These are phyloP conservation scores for Hipparchia sbordonii DNA, from an alignment of 2,888 invertebrate genomes.

Conservation along the genomic window DNA sequence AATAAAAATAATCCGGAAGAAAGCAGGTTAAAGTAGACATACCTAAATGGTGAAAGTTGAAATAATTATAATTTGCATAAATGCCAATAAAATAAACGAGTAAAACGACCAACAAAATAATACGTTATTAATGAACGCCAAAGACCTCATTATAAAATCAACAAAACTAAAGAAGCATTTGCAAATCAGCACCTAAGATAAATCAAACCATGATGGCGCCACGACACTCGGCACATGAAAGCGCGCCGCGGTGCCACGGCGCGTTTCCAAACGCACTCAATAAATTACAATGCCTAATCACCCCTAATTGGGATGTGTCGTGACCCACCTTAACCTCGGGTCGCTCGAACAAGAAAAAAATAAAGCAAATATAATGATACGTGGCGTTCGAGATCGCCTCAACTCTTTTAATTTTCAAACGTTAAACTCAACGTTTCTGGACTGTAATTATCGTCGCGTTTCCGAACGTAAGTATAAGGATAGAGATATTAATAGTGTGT, in stretches of 20 bases:
- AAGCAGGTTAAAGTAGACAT: background rate
- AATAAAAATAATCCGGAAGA: background rate
- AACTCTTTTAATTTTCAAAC: constrained; percentile 76
- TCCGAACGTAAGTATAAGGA: constrained; percentile 78
- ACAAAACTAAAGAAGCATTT: constrained; percentile 54
- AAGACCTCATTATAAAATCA: constrained; percentile 23
- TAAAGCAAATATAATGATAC: constrained; percentile 81
- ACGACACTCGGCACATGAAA: constrained; percentile 57
- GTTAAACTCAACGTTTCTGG: constrained; percentile 63
- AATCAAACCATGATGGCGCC: constrained; percentile 67
- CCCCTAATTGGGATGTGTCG: constrained; percentile 80
- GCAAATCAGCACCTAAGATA: constrained; percentile 70
- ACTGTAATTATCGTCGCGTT: constrained; percentile 77
- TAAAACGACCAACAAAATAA: constrained; percentile 46
- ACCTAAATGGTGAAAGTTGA: background rate
- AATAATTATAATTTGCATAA: background rate
- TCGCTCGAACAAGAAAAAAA: constrained; percentile 73
- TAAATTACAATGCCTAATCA: constrained; percentile 80
- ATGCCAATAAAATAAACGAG: constrained; percentile 14
- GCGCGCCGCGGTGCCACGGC: constrained; percentile 58
- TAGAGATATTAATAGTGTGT: constrained; percentile 81
- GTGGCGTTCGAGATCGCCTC: constrained; percentile 57
- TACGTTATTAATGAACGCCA: constrained; percentile 21
- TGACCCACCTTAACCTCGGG: constrained; percentile 80
- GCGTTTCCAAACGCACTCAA: constrained; percentile 71